Conservation (phyloP, 2,888 invertebrate genomes). For the Chrysopilus asiliformis region DNA sequence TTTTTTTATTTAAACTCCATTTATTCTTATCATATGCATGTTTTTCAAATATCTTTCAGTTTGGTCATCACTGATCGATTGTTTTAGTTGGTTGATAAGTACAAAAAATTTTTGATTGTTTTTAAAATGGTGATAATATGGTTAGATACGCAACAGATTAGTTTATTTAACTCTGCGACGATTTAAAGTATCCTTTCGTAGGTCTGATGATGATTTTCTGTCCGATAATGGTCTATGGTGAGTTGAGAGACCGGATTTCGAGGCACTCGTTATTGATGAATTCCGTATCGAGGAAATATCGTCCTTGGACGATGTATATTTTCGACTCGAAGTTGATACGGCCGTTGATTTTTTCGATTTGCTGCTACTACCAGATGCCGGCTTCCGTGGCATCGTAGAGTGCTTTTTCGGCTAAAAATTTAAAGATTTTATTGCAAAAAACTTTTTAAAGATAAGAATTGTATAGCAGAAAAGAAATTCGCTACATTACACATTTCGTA, state of each 20-base stretch:
- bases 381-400: constrained; percentile 30
- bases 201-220: constrained; percentile 9
- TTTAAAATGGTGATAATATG: too few species aligned
- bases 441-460: neutral
- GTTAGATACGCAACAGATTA: too few species aligned
- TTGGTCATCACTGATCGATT: too few species aligned
- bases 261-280: constrained; percentile 24
- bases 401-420: constrained; percentile 13
- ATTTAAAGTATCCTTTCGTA: constrained; percentile 10
- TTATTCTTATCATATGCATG: too few species aligned
- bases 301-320: constrained; percentile 23
- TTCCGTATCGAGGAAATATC: constrained; percentile 24
- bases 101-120: too few species aligned
- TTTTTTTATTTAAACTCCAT: too few species aligned
- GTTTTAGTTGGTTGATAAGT: too few species aligned
- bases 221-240: constrained; percentile 4
- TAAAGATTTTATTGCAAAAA: neutral
- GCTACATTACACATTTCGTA: too few species aligned
- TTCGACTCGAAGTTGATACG: constrained; percentile 24
- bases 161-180: constrained; percentile 11
- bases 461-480: too few species aligned
- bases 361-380: constrained; percentile 21
- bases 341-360: constrained; percentile 20
- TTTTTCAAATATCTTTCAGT: too few species aligned
- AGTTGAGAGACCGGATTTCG: constrained; percentile 30